A percentile compares a stretch with the other conserved stretches of the same genome.
These are phyloP conservation scores for Coturnix japonica DNA, from an alignment of 2,113 vertebrate species.

Conservation along the genomic window DNA sequence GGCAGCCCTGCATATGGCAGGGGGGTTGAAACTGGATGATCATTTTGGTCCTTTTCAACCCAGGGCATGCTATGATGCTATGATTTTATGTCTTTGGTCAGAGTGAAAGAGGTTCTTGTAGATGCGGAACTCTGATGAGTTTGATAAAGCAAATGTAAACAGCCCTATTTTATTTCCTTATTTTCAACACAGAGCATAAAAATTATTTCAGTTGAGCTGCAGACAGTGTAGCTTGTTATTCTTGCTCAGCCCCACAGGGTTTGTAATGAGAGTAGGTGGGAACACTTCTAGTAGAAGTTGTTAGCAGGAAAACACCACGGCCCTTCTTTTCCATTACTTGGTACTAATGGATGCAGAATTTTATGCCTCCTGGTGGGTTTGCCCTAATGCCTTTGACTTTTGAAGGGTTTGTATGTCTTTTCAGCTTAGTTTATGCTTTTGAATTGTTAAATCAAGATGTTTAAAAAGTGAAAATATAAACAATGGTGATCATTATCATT, in stretches of 20 bases:
- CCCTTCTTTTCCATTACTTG: neutral
- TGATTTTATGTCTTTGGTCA: no score
- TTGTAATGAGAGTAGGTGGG: neutral
- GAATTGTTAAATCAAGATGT: neutral
- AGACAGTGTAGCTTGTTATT: neutral
- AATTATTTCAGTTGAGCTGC: neutral
- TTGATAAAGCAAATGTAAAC: neutral
- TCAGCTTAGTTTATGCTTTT: neutral
- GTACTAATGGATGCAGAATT: neutral
- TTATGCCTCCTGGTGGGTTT: neutral
- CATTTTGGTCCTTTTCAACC: no score
- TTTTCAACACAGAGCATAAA: neutral
- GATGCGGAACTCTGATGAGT: neutral
- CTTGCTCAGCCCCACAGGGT: neutral
- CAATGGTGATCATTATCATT: neutral
- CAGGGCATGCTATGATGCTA: no score
- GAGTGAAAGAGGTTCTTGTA: constrained; percentile 10
- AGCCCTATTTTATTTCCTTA: neutral
- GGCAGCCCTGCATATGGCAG: no score
- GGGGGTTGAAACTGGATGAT: no score
- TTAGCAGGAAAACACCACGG: neutral
- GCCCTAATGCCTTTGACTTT: neutral
- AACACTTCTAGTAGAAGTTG: neutral
- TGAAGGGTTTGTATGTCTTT: neutral
- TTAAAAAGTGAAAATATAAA: neutral